Base-by-base conservation (phyloP, 2,113 vertebrate species). In the Hydrolagus affinis region DNA sequence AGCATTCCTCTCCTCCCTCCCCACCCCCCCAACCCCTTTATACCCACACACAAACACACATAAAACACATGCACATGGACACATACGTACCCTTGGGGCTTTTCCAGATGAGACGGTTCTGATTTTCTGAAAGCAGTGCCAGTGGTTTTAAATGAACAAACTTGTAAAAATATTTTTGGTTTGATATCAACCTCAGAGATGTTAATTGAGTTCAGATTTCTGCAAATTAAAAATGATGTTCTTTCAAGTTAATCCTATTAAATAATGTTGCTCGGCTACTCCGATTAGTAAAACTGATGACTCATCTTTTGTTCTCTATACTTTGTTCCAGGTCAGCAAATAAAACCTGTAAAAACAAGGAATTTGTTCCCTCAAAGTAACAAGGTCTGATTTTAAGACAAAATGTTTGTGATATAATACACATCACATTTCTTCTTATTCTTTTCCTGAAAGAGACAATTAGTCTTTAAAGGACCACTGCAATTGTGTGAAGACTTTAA, bases 161-260 rank as follows among this genome's bases (percentile, higher is more conserved):
- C 59, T 62, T 66, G 77, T 80, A 64, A 64, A 80, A 19, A 80
- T 83, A 83, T 83, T 83, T 83, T 64, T 64, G 78, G 60, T 66
- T 83, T 83, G 23, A 32, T 19, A 66, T 83, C 60, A 23, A 83
- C 78, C 72, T 62, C 62, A 66, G 78, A 59, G 60, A 66, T 8
- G 28, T 25, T 83, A 83, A 83, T 83, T 83, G 78, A 66, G 25
- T 83, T 66, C 60, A 83, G 78, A 66, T 62, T 83, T 83, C 25
- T 83, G 44, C 44, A 44, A 83, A 83, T 66, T 83, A 83, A 66
- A 83, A 83, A 62, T 60, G 14, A 28, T 28, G 12, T 62, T 57
- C 76, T 80, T 80, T 80, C 59, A 80, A 66, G 60, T 66, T 83
- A 25, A 30, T 66, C 57, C 60, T 17, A 30, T 8, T 83, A 19